Conservation (phyloP, 2,888 invertebrate species). For the Pycnomerus fuliginosus region DNA sequence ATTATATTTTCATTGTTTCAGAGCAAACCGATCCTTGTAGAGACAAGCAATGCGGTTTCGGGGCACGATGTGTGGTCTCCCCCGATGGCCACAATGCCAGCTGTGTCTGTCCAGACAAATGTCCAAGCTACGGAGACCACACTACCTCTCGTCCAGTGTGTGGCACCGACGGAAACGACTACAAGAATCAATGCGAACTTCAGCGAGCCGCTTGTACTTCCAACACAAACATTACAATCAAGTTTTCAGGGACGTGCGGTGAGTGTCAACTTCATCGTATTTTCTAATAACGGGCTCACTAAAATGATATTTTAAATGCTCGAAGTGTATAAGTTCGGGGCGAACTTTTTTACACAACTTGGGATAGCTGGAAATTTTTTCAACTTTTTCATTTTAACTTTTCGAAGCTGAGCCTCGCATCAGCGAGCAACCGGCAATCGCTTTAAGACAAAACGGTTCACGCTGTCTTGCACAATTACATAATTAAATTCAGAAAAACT, state of each 20-base stretch:
- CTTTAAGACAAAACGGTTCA: constrained; percentile 31
- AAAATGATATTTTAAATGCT: constrained; percentile 27
- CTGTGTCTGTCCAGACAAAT: constrained; percentile 77
- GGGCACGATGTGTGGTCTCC: constrained; percentile 66
- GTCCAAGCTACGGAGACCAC: constrained; percentile 82
- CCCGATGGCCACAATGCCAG: constrained; percentile 70
- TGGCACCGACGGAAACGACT: constrained; percentile 80
- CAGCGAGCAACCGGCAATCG: constrained; percentile 30
- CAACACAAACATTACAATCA: constrained; percentile 73
- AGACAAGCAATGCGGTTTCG: constrained; percentile 66
- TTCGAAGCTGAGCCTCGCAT: constrained; percentile 28
- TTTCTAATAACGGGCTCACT: neutral
- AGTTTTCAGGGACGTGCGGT: constrained; percentile 88
- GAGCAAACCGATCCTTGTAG: constrained; percentile 73
- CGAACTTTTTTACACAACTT: constrained; percentile 31
- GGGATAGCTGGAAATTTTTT: constrained; percentile 32
- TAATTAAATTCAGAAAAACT: constrained; percentile 33
- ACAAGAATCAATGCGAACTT: constrained; percentile 83
- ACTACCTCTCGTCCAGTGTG: constrained; percentile 78
- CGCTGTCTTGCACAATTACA: constrained; percentile 30
- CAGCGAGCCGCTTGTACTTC: constrained; percentile 75
- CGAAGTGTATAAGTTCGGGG: constrained; percentile 28
- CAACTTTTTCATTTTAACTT: constrained; percentile 40
- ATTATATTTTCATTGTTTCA: constrained; percentile 50
- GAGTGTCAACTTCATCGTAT: constrained; percentile 47